These are phyloP conservation scores for Dendropsophus ebraccatus DNA, from an alignment of 2,113 vertebrate genomes.

Conservation along the genomic window DNA sequence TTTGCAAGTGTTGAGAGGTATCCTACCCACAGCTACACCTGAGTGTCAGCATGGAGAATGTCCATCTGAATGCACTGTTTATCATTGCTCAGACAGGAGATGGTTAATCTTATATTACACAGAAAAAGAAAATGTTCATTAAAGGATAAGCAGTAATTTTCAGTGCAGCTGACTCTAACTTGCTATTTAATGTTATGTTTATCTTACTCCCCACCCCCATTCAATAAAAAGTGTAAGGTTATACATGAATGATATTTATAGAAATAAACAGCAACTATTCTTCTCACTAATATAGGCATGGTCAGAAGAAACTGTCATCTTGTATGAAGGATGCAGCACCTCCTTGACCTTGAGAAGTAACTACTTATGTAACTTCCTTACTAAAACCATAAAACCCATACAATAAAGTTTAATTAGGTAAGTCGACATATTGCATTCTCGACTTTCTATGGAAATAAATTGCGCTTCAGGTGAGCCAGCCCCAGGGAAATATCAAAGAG, in stretches of 20 bases:
- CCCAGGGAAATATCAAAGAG: constrained; percentile 71
- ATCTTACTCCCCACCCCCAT: not conserved
- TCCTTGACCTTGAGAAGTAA: not conserved
- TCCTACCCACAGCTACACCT: constrained; percentile 16
- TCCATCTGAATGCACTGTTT: not conserved
- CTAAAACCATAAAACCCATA: not conserved
- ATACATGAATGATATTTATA: not conserved
- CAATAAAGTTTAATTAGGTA: not conserved
- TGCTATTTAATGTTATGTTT: not conserved
- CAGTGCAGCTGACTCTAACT: not conserved
- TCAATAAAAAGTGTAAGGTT: not conserved
- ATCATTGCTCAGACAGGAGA: not conserved
- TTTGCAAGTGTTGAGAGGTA: constrained; percentile 27
- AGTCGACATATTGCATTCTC: not conserved
- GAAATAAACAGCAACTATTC: not conserved
- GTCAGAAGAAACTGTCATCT: not conserved
- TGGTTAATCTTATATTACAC: not conserved
- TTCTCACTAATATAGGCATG: not conserved
- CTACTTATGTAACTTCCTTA: not conserved
- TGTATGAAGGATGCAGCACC: not conserved
- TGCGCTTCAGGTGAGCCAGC: constrained; percentile 64
- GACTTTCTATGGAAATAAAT: not conserved
- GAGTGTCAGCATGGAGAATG: not conserved
- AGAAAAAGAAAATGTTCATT: not conserved
- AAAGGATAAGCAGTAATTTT: not conserved